phyloP scores from a whole-genome alignment of 2,888 invertebrate species.

The Dicycla oo region DNA sequence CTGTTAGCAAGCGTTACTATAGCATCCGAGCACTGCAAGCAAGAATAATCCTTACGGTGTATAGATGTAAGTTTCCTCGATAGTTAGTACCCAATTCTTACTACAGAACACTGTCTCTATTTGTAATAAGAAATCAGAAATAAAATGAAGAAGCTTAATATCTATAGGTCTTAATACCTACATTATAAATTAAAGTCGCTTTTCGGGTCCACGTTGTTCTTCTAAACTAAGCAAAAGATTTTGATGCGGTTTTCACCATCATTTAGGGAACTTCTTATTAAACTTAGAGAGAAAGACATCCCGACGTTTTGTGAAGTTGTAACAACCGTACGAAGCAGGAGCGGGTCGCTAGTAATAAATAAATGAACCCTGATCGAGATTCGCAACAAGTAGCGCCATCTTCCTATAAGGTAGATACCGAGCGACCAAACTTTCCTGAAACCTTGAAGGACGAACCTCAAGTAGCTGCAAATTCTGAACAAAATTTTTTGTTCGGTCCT shows the following conservation, averaged over 20 bases:
- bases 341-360: not conserved
- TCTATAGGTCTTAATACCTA: too few relatives aligned
- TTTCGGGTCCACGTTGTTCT: not conserved
- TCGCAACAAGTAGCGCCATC: conserved; percentile 28
- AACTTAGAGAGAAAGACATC: not conserved
- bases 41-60: too few relatives aligned
- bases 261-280: not conserved
- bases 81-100: not conserved
- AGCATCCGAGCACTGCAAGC: too few relatives aligned
- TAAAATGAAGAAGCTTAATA: not conserved
- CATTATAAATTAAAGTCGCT: not conserved
- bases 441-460: not conserved
- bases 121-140: not conserved
- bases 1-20: too few relatives aligned
- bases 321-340: not conserved
- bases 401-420: conserved; percentile 1
- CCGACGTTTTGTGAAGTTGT: not conserved
- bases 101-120: not conserved
- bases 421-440: conserved; percentile 3
- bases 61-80: too few relatives aligned
- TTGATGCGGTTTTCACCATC: not conserved
- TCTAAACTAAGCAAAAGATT: not conserved
- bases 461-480: not conserved
- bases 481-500: not conserved
- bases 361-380: not conserved